Conservation (phyloP, 2,113 vertebrate genomes). For the Protobothrops mucrosquamatus region DNA sequence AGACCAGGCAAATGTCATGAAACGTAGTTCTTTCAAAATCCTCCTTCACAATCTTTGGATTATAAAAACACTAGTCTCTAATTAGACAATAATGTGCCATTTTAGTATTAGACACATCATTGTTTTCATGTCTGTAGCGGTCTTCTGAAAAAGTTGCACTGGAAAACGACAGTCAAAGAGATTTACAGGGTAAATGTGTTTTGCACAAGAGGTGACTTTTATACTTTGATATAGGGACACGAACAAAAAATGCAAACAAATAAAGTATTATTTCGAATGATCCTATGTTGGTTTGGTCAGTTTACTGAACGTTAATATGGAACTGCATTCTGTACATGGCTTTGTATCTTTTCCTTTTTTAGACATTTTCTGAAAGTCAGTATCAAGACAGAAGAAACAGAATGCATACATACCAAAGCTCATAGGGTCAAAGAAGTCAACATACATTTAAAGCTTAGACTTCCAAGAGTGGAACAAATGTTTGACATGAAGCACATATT, state of each 20-base stretch:
- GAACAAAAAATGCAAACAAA: background rate
- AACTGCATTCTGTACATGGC: background rate
- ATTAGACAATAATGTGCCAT: slow-evolving; percentile 24
- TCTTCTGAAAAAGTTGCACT: background rate
- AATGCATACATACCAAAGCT: background rate
- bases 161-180: background rate
- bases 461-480: background rate
- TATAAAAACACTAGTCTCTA: background rate
- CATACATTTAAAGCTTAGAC: background rate
- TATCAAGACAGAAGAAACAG: background rate
- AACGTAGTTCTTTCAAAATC: slow-evolving; percentile 11
- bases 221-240: background rate
- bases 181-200: background rate
- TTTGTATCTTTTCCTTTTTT: background rate
- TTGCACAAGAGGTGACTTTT: slow-evolving; percentile 24
- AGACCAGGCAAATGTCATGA: slow-evolving; percentile 27
- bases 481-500: background rate
- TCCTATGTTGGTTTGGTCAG: background rate
- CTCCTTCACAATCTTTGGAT: slow-evolving; percentile 6
- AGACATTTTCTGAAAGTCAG: background rate
- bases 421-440: background rate
- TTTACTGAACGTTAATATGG: background rate
- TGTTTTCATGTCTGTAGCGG: background rate
- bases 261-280: background rate
- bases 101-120: slow-evolving; percentile 24